Conservation (phyloP, 2,113 vertebrate genomes). For the Ariopsis seemanni region DNA sequence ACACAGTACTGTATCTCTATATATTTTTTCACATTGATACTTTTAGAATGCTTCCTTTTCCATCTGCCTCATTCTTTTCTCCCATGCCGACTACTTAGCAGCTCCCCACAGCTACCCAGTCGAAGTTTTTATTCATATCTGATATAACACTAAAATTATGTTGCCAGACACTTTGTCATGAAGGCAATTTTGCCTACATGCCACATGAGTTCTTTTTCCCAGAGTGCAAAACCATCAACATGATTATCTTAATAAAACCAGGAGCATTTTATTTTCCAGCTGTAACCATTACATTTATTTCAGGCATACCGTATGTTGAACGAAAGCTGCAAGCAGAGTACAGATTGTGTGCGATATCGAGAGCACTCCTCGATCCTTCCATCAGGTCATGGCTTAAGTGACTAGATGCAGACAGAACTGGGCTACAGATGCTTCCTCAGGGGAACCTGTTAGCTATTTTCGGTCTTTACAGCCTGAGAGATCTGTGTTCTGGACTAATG, state of each 20-base stretch:
- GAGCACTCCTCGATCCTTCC: neutral
- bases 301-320: neutral
- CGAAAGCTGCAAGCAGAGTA: neutral
- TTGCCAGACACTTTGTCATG: neutral
- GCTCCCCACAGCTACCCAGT: neutral
- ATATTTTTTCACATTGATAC: too few relatives aligned
- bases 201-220: neutral
- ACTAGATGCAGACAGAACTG: conserved; percentile 46
- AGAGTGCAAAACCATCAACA: neutral
- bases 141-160: neutral
- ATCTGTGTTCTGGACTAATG: conserved; percentile 30
- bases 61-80: neutral
- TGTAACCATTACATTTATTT: neutral
- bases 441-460: conserved; percentile 41
- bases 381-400: conserved; percentile 14
- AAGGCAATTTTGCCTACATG: neutral
- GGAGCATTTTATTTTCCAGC: neutral
- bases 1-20: too few relatives aligned
- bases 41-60: neutral
- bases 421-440: conserved; percentile 35
- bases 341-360: neutral
- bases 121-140: neutral
- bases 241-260: neutral
- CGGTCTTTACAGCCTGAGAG: conserved; percentile 28
- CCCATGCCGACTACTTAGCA: neutral